A percentile compares a stretch with the other conserved stretches of the same genome.
phyloP scores from a whole-genome alignment of 2,888 invertebrate genomes.

The Tridacna gigas region DNA sequence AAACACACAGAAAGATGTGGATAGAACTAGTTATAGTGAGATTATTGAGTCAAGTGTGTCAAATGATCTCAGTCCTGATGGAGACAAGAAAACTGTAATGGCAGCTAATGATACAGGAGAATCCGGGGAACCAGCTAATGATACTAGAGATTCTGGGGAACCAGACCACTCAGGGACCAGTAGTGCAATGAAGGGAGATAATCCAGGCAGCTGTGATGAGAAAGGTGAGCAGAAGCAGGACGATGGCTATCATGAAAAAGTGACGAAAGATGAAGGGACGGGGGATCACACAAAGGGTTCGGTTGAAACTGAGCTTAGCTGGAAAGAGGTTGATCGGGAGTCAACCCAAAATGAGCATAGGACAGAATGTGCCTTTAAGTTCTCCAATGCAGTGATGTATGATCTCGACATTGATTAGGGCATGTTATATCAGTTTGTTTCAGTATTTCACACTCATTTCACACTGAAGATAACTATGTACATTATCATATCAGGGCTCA shows the following conservation, averaged over 20 bases:
- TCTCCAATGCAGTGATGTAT: constrained; percentile 81
- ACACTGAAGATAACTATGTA: too few species aligned
- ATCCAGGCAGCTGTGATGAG: constrained; percentile 6
- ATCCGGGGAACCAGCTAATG: constrained; percentile 26
- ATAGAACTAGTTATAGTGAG: constrained; percentile 53
- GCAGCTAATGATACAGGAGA: constrained; percentile 37
- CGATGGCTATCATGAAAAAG: constrained; percentile 28
- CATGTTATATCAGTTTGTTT: constrained; percentile 13
- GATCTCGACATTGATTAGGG: constrained; percentile 81
- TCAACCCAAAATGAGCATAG: constrained; percentile 70
- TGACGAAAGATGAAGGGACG: constrained; percentile 14
- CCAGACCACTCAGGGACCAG: constrained; percentile 35
- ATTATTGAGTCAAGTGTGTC: constrained; percentile 4
- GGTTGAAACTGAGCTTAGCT: constrained; percentile 74
- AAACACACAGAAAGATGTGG: constrained; percentile 58
- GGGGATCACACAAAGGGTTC: constrained; percentile 46
- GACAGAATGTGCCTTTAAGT: constrained; percentile 81
- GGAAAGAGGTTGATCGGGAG: constrained; percentile 65
- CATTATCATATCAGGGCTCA: too few species aligned
- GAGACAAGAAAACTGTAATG: constrained; percentile 9
- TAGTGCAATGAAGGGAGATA: constrained; percentile 51
- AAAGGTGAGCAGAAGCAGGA: constrained; percentile 11
- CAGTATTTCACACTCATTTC: too few species aligned
- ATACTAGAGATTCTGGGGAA: constrained; percentile 4
- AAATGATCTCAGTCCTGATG: constrained; percentile 51